Evolutionary conservation across 2,797 vertebrate genomes (phyloP).

Genomic region (Anguilla obscura): DNA sequence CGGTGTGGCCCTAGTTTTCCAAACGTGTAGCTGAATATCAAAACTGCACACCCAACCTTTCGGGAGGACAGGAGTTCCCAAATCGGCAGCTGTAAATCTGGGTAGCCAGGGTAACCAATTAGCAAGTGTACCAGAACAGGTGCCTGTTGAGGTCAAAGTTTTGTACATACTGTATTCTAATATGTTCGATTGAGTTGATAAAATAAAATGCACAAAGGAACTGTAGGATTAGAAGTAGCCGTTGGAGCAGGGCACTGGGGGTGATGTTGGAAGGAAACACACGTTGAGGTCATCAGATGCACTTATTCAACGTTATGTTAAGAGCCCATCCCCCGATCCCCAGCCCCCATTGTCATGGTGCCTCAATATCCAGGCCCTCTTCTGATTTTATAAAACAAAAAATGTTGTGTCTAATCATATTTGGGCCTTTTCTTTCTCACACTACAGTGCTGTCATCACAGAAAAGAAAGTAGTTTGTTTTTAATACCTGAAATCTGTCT

Average conservation of each 20-base stretch:
- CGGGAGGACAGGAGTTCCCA: neutral
- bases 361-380: neutral
- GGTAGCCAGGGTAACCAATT: neutral
- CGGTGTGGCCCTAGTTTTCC: neutral
- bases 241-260: neutral
- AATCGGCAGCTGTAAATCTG: neutral
- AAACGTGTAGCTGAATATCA: neutral
- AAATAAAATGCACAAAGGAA: neutral
- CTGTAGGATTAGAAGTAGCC: neutral
- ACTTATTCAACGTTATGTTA: neutral
- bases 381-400: neutral
- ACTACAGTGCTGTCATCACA: neutral
- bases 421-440: neutral
- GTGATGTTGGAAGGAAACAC: conserved; percentile 22
- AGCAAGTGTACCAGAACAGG: conserved; percentile 3
- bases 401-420: neutral
- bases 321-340: neutral
- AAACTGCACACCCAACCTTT: neutral
- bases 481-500: neutral
- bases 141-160: conserved; percentile 21
- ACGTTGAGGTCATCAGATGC: neutral
- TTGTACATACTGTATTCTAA: conserved; percentile 30
- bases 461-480: neutral
- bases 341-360: neutral
- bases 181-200: conserved; percentile 10